Base-by-base conservation (phyloP, 2,888 invertebrate species). In the Drosophila parthenogenetica region DNA sequence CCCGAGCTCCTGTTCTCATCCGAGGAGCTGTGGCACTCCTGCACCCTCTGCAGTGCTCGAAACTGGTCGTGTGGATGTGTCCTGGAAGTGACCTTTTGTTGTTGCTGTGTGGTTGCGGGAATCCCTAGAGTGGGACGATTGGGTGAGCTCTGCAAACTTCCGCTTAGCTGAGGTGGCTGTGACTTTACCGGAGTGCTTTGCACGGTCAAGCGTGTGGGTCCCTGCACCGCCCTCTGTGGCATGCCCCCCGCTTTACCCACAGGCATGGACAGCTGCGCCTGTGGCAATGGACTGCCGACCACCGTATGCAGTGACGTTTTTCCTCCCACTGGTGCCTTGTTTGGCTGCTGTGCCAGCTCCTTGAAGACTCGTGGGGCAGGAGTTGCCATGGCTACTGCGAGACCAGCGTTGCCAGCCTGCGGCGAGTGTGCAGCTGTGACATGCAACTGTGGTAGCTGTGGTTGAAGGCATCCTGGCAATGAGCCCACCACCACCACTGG, bases 1-100 rank as follows among this genome's bases (percentile, higher is more conserved):
- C 97, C 97, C 1, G 97, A 97, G n/a, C 97, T 97, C 37, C 97
- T 93, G 92, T 97, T 97, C 92, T 97, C 97, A 89, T 97, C 97
- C 2, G 97, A 97, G 17, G 97, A 97, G 92, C 97, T 97, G 92
- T 95, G 95, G 90, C 95, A 95, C 69, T 95, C 95, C 69, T 95
- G 94, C 64, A 95, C 95, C 62, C 94, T 93, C 91, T 94, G 93
- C 45, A 92, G 87, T 2, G 90, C 91, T 5, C 92, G 83, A 46
- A 92, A 91, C 73, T 92, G 81, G 3, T 82, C 92, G 68, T 92
- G 92, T 66, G 92, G 91, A 77, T 92, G 92, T 2, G 91, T 90
- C 3, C 92, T 87, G 11, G 85, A 81, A 16, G 81, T 57, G 2
- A 14, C 32, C 19, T 17, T n/a, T 10, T 39, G 29, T 17, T 42